These are phyloP conservation scores for Erebia epiphron DNA, from an alignment of 2,888 invertebrate species.

Conservation along the genomic window DNA sequence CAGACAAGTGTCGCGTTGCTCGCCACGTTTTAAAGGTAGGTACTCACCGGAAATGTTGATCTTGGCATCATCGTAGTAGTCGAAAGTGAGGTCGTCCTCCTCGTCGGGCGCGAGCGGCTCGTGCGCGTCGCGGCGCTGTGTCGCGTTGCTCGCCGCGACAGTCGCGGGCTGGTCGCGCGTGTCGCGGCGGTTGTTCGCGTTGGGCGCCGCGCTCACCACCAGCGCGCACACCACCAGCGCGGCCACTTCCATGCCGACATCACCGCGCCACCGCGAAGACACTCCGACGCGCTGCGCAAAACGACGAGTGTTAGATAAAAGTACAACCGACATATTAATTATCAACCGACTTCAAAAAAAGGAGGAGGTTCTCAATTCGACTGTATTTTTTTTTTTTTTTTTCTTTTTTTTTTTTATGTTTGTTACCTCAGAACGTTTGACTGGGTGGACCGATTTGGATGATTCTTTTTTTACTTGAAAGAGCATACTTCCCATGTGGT, in stretches of 20 bases:
- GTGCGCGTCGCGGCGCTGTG: conserved; percentile 49
- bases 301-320: too few relatives aligned
- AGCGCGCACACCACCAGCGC: conserved; percentile 75
- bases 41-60: conserved; percentile 76
- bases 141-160: conserved; percentile 57
- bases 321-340: too few relatives aligned
- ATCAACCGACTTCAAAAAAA: too few relatives aligned
- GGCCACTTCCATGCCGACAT: conserved; percentile 79
- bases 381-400: too few relatives aligned
- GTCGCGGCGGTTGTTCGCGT: conserved; percentile 54
- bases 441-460: too few relatives aligned
- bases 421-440: too few relatives aligned
- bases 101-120: conserved; percentile 59
- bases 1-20: conserved; percentile 57
- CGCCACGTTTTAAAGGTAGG: too few relatives aligned
- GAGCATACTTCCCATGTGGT: too few relatives aligned
- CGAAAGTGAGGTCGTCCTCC: conserved; percentile 55
- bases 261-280: conserved; percentile 58
- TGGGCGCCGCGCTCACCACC: conserved; percentile 70
- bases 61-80: conserved; percentile 77
- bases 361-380: too few relatives aligned
- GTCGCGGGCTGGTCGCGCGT: conserved; percentile 41
- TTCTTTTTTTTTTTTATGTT: too few relatives aligned
- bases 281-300: conserved; percentile 26
- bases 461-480: too few relatives aligned